These are phyloP conservation scores for Rhodinocichla rosea DNA, from an alignment of 2,113 vertebrate species.

Conservation along the genomic window DNA sequence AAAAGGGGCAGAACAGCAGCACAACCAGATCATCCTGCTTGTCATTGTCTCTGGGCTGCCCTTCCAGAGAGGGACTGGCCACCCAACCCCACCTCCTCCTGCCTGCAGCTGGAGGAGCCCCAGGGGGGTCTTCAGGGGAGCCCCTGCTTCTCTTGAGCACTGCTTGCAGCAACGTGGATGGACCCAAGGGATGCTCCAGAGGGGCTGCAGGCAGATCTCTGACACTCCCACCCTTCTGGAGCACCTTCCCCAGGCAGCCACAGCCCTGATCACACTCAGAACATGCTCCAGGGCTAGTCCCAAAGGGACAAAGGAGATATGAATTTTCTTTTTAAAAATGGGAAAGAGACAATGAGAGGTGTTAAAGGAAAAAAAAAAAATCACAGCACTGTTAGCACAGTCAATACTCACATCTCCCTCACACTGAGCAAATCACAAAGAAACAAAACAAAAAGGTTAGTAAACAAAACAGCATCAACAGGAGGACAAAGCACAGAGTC, in stretches of 20 bases:
- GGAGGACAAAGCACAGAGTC: not conserved
- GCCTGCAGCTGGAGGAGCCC: not conserved
- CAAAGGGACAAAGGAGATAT: not conserved
- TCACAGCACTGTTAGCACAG: conserved; percentile 72
- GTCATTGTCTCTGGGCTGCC: conserved; percentile 51
- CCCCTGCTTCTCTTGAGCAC: conserved; percentile 32
- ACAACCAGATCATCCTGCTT: conserved; percentile 16
- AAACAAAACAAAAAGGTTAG: conserved; percentile 71
- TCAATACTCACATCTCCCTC: conserved; percentile 95
- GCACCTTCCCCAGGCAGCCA: not conserved
- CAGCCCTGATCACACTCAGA: not conserved
- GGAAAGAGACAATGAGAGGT: conserved; percentile 59
- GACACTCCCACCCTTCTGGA: not conserved
- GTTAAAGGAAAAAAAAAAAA: not conserved
- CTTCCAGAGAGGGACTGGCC: not conserved
- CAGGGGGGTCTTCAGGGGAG: not conserved
- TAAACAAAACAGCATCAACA: conserved; percentile 57
- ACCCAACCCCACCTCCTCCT: not conserved
- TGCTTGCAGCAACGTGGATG: conserved; percentile 60
- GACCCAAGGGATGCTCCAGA: not conserved
- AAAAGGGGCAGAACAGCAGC: not conserved
- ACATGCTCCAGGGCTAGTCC: not conserved
- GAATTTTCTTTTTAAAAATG: conserved; percentile 9
- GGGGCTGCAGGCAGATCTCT: not conserved
- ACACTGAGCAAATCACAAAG: conserved; percentile 88